phyloP scores from a whole-genome alignment of 2,113 vertebrate species.

The Odocoileus virginianus region DNA sequence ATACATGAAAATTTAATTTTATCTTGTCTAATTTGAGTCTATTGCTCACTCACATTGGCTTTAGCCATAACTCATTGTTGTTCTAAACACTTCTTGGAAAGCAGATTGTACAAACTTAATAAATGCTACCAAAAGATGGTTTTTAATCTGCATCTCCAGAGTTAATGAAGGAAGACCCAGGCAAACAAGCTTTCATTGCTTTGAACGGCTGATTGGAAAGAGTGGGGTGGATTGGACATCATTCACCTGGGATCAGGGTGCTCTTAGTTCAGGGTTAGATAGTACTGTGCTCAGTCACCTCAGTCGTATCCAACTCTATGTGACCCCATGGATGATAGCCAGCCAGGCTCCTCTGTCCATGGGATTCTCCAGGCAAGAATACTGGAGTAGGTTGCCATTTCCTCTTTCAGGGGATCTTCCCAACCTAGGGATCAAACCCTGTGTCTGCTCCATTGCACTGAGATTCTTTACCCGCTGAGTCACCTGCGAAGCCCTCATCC shows the following conservation, averaged over 20 bases:
- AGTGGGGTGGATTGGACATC: accelerated
- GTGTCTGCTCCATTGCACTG: background rate
- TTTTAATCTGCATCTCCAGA: constrained; percentile 42
- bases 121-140: constrained; percentile 49
- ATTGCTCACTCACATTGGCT: constrained; percentile 62
- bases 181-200: background rate
- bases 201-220: background rate
- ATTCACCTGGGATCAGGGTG: background rate
- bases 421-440: background rate
- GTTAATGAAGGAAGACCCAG: background rate
- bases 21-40: constrained; percentile 75
- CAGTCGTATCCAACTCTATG: background rate
- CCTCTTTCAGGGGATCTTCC: background rate
- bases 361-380: background rate
- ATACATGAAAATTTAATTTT: constrained; percentile 85
- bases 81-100: constrained; percentile 64
- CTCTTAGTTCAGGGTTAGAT: background rate
- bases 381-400: background rate
- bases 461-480: background rate
- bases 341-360: background rate
- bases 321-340: background rate
- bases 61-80: constrained; percentile 50
- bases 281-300: background rate
- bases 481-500: background rate
- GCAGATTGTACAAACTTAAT: constrained; percentile 61